phyloP scores from a whole-genome alignment of 2,113 vertebrate species.

The Erpornis zantholeuca region DNA sequence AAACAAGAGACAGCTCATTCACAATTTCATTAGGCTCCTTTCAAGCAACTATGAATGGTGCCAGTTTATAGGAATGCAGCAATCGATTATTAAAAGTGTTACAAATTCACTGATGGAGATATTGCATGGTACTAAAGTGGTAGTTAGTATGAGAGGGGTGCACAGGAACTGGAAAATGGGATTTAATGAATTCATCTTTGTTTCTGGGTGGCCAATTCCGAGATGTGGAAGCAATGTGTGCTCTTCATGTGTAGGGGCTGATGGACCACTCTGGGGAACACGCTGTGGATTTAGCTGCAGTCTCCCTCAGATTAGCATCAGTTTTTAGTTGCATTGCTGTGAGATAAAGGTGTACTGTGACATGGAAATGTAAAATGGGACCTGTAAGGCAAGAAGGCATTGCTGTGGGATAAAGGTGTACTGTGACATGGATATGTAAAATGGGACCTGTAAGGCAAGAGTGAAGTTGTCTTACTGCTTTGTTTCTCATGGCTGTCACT shows the following conservation, averaged over 20 bases:
- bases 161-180: neutral
- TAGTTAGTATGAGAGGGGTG: fast-evolving
- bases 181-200: neutral
- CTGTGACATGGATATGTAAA: neutral
- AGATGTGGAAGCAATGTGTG: neutral
- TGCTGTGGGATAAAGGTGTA: neutral
- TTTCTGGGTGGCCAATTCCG: neutral
- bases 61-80: neutral
- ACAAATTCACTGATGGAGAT: neutral
- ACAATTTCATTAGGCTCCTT: neutral
- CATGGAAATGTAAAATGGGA: neutral
- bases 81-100: neutral
- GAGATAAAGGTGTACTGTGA: neutral
- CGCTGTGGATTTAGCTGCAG: neutral
- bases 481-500: neutral
- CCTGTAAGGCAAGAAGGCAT: neutral
- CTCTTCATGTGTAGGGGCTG: neutral
- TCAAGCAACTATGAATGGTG: neutral
- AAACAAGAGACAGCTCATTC: neutral
- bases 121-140: neutral
- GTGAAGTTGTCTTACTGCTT: neutral
- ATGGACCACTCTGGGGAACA: neutral
- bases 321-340: neutral
- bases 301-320: neutral
- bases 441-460: neutral